A percentile compares a stretch with the other conserved stretches of the same genome.
phyloP scores from a whole-genome alignment of 2,888 invertebrate species.

The Tetrapedia diversipes region DNA sequence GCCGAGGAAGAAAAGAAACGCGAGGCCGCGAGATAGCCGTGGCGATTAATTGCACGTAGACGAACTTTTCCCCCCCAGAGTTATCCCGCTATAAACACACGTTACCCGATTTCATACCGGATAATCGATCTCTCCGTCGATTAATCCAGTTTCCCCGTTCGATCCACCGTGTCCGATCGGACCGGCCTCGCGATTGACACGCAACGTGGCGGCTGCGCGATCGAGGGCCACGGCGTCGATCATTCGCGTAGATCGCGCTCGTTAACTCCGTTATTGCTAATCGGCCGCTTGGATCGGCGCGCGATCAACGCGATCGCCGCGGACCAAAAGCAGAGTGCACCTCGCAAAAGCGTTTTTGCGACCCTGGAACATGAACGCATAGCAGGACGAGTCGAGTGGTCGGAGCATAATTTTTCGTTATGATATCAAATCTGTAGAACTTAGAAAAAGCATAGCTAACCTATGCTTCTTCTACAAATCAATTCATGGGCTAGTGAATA shows the following conservation, averaged over 20 bases:
- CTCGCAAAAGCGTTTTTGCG: not conserved
- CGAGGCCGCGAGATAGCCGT: not conserved
- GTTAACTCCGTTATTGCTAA: slow-evolving; percentile 52
- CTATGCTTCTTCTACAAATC: too few species aligned
- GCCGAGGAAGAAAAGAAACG: slow-evolving; percentile 6
- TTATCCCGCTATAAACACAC: slow-evolving; percentile 27
- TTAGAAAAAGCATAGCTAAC: too few species aligned
- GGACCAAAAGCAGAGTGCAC: too few species aligned
- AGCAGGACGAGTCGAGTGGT: slow-evolving; percentile 10
- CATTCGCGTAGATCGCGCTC: slow-evolving; percentile 27
- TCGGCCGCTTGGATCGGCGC: slow-evolving; percentile 42
- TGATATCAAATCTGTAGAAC: too few species aligned
- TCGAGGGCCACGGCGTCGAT: slow-evolving; percentile 3
- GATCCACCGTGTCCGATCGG: slow-evolving; percentile 1
- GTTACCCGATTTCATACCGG: slow-evolving; percentile 33
- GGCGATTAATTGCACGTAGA: slow-evolving; percentile 36
- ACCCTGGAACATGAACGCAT: not conserved
- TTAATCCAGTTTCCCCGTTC: slow-evolving; percentile 33
- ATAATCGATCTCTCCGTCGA: slow-evolving; percentile 47
- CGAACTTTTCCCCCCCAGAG: slow-evolving; percentile 32
- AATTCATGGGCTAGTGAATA: too few species aligned
- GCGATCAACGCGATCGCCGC: slow-evolving; percentile 39
- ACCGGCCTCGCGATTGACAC: slow-evolving; percentile 41
- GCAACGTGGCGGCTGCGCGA: slow-evolving; percentile 1
- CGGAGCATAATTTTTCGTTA: slow-evolving; percentile 16